phyloP scores from a whole-genome alignment of 2,888 invertebrate genomes.

The Mythimna albipuncta region DNA sequence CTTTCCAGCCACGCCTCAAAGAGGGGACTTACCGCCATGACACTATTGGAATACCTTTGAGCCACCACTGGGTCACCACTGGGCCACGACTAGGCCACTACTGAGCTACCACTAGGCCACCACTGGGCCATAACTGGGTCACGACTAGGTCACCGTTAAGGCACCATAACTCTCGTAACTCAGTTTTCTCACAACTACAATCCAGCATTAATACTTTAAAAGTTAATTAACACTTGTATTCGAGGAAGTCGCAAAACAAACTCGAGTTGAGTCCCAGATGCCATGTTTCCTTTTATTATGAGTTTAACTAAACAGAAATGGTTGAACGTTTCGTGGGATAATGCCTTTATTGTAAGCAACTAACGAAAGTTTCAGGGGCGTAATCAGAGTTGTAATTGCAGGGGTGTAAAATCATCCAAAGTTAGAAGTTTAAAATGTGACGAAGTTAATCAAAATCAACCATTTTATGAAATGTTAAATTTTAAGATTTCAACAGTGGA shows the following conservation, averaged over 20 bases:
- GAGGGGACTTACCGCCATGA: too few species aligned
- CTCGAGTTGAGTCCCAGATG: background rate
- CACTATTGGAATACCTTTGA: too few species aligned
- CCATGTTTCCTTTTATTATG: conserved; percentile 26
- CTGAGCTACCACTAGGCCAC: too few species aligned
- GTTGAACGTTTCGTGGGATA: conserved; percentile 10
- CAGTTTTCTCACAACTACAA: background rate
- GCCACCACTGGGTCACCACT: too few species aligned
- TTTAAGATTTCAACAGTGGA: too few species aligned
- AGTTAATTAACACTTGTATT: conserved; percentile 27
- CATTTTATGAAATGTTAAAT: too few species aligned
- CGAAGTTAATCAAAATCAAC: background rate
- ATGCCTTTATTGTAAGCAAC: conserved; percentile 24
- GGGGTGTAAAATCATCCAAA: background rate
- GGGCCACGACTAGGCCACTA: too few species aligned
- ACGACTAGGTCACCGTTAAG: too few species aligned
- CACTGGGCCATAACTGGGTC: too few species aligned
- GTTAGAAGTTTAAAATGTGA: background rate
- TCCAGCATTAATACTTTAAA: conserved; percentile 11
- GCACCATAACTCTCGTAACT: too few species aligned
- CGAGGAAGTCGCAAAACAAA: conserved; percentile 9
- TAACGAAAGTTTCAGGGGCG: conserved; percentile 5
- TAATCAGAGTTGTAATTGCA: too few species aligned
- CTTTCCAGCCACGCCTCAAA: too few species aligned
- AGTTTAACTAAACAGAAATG: conserved; percentile 23